Evolutionary conservation across 2,888 invertebrate species (phyloP).

Genomic region (Noctua janthina): DNA sequence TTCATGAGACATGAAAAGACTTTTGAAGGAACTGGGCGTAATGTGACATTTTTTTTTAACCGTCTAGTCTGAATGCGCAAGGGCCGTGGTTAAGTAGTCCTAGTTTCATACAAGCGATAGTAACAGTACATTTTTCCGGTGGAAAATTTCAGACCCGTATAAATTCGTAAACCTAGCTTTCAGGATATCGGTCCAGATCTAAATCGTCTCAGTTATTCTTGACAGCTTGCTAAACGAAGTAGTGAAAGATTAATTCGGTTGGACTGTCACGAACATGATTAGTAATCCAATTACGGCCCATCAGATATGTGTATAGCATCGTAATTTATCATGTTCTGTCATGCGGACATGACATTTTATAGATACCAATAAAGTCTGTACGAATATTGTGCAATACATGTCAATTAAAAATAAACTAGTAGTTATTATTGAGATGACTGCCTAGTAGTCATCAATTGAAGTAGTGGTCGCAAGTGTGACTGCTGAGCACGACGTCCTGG

Average conservation of each 20-base stretch:
- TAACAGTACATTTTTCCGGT: background rate
- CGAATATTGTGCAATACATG: background rate
- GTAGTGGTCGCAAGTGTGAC: background rate
- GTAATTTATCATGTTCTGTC: conserved; percentile 36
- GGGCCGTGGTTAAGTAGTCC: conserved; percentile 5
- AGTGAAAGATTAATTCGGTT: conserved; percentile 41
- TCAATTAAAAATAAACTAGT: background rate
- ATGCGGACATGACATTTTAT: conserved; percentile 23
- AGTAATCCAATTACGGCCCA: conserved; percentile 44
- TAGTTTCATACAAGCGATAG: conserved; percentile 2
- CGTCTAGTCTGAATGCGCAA: conserved; percentile 26
- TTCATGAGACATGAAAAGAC: conserved; percentile 24
- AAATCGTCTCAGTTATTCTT: background rate
- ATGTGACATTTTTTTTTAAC: conserved; percentile 24
- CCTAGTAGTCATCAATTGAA: too few relatives aligned
- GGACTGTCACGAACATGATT: conserved; percentile 26
- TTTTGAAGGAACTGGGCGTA: conserved; percentile 11
- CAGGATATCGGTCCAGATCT: background rate
- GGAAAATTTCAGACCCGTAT: background rate
- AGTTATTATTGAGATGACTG: background rate
- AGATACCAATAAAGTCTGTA: conserved; percentile 1
- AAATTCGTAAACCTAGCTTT: background rate
- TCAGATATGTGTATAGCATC: conserved; percentile 4
- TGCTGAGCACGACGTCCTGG: background rate
- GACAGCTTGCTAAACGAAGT: conserved; percentile 30